Evolutionary conservation across 1,140 invertebrate species (phyloP).

Genomic region (Berghia stephanieae): DNA sequence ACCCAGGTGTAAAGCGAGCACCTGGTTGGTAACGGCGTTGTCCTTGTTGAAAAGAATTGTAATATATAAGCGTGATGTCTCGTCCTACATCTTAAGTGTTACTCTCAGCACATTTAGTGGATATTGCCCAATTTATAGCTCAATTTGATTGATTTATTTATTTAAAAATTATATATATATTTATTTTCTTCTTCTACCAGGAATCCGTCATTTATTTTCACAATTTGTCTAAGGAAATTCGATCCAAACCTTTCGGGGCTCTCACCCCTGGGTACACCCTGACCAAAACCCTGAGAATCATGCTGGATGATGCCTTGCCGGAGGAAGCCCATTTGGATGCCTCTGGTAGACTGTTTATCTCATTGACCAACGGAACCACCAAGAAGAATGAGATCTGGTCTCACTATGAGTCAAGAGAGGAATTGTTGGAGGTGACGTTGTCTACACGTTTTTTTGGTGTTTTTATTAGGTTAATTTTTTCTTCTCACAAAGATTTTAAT

Average conservation of each 20-base stretch:
- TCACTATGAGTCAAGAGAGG: slow-evolving; percentile 47
- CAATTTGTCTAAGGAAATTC: slow-evolving; percentile 46
- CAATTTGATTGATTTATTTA: no score
- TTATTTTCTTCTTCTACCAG: slow-evolving; percentile 38
- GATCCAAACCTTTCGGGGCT: slow-evolving; percentile 48
- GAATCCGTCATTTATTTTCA: slow-evolving; percentile 46
- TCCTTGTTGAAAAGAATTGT: no score
- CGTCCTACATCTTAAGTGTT: no score
- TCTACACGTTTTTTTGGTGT: not conserved
- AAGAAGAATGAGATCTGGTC: slow-evolving; percentile 52
- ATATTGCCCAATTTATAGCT: no score
- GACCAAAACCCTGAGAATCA: slow-evolving; percentile 40
- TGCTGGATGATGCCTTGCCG: slow-evolving; percentile 49
- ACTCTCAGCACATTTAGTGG: no score
- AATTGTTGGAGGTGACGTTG: slow-evolving; percentile 52
- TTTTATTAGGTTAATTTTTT: not conserved
- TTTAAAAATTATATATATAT: not conserved
- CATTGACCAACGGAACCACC: slow-evolving; percentile 51
- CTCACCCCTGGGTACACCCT: slow-evolving; percentile 54
- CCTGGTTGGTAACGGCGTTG: no score
- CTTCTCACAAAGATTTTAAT: no score
- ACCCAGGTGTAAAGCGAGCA: no score
- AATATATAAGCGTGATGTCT: no score
- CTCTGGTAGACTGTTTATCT: slow-evolving; percentile 49
- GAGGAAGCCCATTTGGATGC: slow-evolving; percentile 49